These are phyloP conservation scores for Ceratitis capitata DNA, from an alignment of 1,140 invertebrate species.

Conservation along the genomic window DNA sequence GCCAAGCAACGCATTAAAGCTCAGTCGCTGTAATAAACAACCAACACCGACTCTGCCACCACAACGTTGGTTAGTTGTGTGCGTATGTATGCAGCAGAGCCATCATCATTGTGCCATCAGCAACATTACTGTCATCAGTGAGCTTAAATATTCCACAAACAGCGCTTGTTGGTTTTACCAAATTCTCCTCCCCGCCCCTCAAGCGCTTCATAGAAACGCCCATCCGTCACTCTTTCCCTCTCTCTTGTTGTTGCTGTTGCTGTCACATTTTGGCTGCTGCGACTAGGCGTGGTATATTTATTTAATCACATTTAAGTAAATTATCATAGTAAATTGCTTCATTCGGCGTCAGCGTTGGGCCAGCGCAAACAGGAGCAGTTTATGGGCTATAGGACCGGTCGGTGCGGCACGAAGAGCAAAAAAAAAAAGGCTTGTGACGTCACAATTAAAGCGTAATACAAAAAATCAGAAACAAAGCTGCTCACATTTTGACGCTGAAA, in stretches of 20 bases:
- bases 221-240: not conserved
- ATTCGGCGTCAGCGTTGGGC: not conserved
- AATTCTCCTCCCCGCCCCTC: not conserved
- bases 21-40: too few species aligned
- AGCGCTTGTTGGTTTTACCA: not conserved
- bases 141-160: not conserved
- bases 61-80: too few species aligned
- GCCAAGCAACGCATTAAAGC: not conserved
- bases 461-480: too few species aligned
- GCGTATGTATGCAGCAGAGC: not conserved
- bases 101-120: not conserved
- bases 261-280: not conserved
- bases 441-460: too few species aligned
- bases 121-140: not conserved
- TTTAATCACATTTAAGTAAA: conserved; percentile 41
- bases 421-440: too few species aligned
- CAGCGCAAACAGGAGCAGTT: too few species aligned
- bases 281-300: conserved; percentile 12
- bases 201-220: not conserved
- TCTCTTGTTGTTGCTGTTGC: not conserved
- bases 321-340: conserved; percentile 41
- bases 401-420: too few species aligned
- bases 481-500: too few species aligned
- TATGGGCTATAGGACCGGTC: too few species aligned
- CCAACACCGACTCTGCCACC: not conserved